phyloP scores from a whole-genome alignment of 2,797 vertebrate genomes.

The Arnoldichthys spilopterus region DNA sequence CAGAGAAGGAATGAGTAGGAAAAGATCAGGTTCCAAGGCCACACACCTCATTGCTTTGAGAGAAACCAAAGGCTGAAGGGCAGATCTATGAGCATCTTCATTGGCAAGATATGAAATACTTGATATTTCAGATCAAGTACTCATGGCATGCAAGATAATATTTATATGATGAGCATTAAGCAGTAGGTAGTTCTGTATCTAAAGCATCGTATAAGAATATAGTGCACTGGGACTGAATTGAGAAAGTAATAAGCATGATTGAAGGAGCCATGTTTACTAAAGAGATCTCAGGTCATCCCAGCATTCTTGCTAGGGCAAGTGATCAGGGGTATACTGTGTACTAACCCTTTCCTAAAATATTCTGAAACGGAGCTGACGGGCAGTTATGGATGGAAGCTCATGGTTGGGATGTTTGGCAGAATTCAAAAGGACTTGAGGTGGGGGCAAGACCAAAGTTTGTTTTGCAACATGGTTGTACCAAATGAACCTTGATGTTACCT shows the following conservation, averaged over 20 bases:
- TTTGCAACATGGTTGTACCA: constrained; percentile 36
- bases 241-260: background rate
- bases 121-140: no score
- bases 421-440: constrained; percentile 59
- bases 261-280: background rate
- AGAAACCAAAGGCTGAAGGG: background rate
- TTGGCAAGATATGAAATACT: no score
- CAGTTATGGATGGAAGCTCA: constrained; percentile 5
- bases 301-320: constrained; percentile 58
- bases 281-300: constrained; percentile 37
- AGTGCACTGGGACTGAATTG: constrained; percentile 5
- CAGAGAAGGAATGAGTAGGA: background rate
- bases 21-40: background rate
- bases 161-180: no score
- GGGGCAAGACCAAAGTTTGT: constrained; percentile 52
- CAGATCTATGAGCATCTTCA: no score
- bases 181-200: background rate
- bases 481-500: constrained; percentile 32
- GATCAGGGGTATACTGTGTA: constrained; percentile 73
- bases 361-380: constrained; percentile 39
- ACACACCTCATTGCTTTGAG: background rate
- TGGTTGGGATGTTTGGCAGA: constrained; percentile 57
- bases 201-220: background rate
- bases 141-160: no score
- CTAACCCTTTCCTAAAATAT: constrained; percentile 75